Base-by-base conservation (phyloP, 2,113 vertebrate genomes). In the Crotalus tigris region DNA sequence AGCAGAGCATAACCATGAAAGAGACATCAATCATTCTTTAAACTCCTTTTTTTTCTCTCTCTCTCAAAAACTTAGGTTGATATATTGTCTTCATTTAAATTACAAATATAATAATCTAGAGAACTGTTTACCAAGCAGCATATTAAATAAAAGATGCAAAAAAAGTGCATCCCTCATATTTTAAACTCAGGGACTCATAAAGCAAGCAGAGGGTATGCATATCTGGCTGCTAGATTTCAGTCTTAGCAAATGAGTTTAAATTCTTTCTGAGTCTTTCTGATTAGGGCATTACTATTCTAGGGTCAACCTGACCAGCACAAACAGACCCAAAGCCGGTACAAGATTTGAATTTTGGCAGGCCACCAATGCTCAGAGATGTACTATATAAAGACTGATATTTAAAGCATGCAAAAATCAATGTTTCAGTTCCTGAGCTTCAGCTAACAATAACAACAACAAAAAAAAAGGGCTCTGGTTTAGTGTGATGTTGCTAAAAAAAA, bases 81-180 rank as follows among this genome's bases (percentile, higher is more conserved):
- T 98, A 97, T 97, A 98, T 97, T 96, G 97, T 98, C 97, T 98
- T 98, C 97, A 98, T 98, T 98, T 98, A 98, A 98, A 98, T 98
- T 98, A 98, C 97, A 98, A 98, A 98, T 97, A 97, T 93, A 97
- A 97, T 98, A 98, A 98, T 98, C 97, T 98, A 97, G 96, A 97
- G 96, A 96, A 96, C 96, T 98, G 97, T 98, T 98, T 98, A 98
- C 97, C 97, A 97, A 98, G 97, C 94, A 97, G 96, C 97, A 95
- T 97, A 97, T 97, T 98, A 98, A 98, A 98, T 97, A 97, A 97
- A 97, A 98, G 97, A 97, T 97, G 96, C 94, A 97, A 97, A 97
- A 98, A 97, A 98, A 90, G 97, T 96, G 96, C 96, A 97, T 98
- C 97, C 96, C 95, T 98, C 97, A 97, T 96, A 93, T 97, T 98